Percentiles rank a stretch among this genome's conserved stretches.
phyloP scores from a whole-genome alignment of 2,113 vertebrate genomes.

The Psammodynastes pulverulentus region DNA sequence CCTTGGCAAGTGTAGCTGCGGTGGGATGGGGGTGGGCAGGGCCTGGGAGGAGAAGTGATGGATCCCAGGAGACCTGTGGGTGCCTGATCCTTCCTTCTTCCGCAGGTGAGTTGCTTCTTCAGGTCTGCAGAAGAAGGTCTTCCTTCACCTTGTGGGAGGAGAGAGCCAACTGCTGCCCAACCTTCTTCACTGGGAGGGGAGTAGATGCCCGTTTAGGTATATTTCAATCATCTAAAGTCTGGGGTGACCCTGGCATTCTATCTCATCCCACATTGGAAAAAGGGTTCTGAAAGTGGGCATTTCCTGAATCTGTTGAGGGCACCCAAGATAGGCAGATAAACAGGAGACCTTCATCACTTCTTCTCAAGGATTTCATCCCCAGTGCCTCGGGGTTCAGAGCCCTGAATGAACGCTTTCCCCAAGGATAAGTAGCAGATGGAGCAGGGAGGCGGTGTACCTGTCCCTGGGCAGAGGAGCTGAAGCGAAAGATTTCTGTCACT shows the following conservation, averaged over 20 bases:
- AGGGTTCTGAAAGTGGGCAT: not conserved
- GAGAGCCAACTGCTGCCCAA: not conserved
- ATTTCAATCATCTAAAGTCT: not conserved
- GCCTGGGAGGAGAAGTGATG: not conserved
- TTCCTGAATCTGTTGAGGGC: not conserved
- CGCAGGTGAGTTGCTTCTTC: not conserved
- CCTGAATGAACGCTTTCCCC: not conserved
- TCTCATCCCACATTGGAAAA: not conserved
- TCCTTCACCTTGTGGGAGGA: not conserved
- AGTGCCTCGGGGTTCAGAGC: too few relatives aligned
- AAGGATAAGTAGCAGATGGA: not conserved
- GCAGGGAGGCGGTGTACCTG: constrained; percentile 33
- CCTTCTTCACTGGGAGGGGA: not conserved
- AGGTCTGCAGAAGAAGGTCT: not conserved
- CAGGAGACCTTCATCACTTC: not conserved
- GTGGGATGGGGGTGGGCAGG: too few relatives aligned
- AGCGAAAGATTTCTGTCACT: constrained; percentile 3
- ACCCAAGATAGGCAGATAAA: not conserved
- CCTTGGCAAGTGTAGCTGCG: not conserved
- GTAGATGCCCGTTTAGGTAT: not conserved
- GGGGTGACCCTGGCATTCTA: not conserved
- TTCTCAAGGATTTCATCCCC: not conserved
- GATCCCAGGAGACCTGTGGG: not conserved
- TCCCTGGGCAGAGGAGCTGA: constrained; percentile 51
- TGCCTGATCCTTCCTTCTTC: not conserved